Base-by-base conservation (phyloP, 2,797 vertebrate genomes). In the Picus viridis region DNA sequence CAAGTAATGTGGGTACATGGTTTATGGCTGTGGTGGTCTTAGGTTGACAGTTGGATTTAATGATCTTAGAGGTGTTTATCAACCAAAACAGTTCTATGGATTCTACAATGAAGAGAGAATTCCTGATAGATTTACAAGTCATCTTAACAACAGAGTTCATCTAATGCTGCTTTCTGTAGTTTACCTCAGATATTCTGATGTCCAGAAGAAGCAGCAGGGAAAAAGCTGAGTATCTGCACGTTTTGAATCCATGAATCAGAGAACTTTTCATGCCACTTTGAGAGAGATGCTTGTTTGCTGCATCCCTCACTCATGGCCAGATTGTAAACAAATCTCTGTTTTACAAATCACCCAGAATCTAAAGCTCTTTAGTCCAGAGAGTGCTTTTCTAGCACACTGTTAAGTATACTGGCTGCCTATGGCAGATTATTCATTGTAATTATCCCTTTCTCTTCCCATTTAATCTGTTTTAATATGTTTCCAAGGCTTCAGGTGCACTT, bases 261-360 rank as follows among this genome's bases (percentile, higher is more conserved):
- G 59, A 80, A 94, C 63, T 85, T 91, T 47, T 69, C 36, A 19
- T 68, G 12, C 5, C 16, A 1, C 24, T 69, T 6, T 5, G 43
- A 63, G 80, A 8, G 41, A 54, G 51, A 13, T 2, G 23, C 67
- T 84, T 0, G 0, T 75, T 74, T 68, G 23, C 18, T 22, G 14
- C 6, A 7, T 47, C 36, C 47, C 36, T 83, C 53, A 0, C 67
- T 43, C 2, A 78, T 63, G 86, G 59, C 63, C 39, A 27, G 84
- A 81, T 78, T 89, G 69, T 77, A 67, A 94, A 36, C 45, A 81
- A 67, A 86, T 70, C 88, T 78, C 69, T 41, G 86, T 23, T 85
- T 57, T 34, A 75, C 68, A 95, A 90, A 85, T 90, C 69, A 41
- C 29, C 72, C 65, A 19, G 51, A 89, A 68, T 61, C 78, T 67